Evolutionary conservation across 92 coral and sea anemone species (phyloP).

Genomic region (Metridium senile): DNA sequence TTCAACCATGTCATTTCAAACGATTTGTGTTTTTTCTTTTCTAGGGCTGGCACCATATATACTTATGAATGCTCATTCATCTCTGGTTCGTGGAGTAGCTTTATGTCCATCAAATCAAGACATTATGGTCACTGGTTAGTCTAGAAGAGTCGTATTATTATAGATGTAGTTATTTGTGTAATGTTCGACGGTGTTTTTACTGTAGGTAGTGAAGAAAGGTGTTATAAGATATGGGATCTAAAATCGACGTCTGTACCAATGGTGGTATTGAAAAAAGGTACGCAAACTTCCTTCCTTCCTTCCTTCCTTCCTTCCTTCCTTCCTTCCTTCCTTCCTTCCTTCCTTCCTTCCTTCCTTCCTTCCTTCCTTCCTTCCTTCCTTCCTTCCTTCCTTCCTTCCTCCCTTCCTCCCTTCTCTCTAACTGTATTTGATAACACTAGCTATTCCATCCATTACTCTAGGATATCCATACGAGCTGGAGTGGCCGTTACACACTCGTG

Average conservation of each 20-base stretch:
- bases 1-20: not conserved
- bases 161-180: too few species aligned
- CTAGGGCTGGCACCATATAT: conserved; percentile 69
- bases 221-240: conserved; percentile 67
- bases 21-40: not conserved
- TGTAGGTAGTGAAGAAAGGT: conserved; percentile 61
- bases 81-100: conserved; percentile 56
- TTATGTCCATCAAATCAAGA: conserved; percentile 67
- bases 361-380: not conserved
- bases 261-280: conserved; percentile 48
- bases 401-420: too few species aligned
- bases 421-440: too few species aligned
- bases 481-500: conserved; percentile 34
- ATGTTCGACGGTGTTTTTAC: too few species aligned
- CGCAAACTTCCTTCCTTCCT: not conserved
- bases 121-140: conserved; percentile 65
- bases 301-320: conserved; percentile 1
- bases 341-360: not conserved
- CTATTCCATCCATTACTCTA: too few species aligned
- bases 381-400: not conserved
- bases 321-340: not conserved
- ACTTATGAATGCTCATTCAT: conserved; percentile 53
- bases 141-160: too few species aligned
- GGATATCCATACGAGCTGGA: conserved; percentile 40
- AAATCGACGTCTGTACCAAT: conserved; percentile 46